Percentiles rank a stretch among this genome's conserved stretches.
phyloP scores from a whole-genome alignment of 2,888 invertebrate species.

The Temnothorax unifasciatus region DNA sequence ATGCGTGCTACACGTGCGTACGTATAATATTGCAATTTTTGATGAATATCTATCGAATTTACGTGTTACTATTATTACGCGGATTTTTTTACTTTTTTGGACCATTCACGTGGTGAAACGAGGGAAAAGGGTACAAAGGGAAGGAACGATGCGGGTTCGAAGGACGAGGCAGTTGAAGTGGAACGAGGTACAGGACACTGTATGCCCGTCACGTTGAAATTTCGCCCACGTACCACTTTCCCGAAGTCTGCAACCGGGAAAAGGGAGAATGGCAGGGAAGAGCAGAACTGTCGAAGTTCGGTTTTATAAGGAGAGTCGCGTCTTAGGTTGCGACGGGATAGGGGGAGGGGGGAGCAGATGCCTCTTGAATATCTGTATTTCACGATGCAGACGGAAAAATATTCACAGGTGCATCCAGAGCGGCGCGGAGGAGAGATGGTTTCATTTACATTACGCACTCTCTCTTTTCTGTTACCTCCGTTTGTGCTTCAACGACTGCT shows the following conservation, averaged over 20 bases:
- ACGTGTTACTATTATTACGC: slow-evolving; percentile 28
- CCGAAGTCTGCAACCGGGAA: slow-evolving; percentile 77
- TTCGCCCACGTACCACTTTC: slow-evolving; percentile 81
- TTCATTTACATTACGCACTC: slow-evolving; percentile 77
- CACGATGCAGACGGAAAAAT: slow-evolving; percentile 76
- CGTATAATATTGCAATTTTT: background rate
- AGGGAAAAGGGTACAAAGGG: slow-evolving; percentile 1
- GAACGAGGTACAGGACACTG: slow-evolving; percentile 66
- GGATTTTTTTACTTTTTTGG: background rate
- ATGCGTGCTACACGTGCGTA: background rate
- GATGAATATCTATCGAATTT: slow-evolving; percentile 29
- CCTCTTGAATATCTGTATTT: slow-evolving; percentile 79
- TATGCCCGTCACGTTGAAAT: slow-evolving; percentile 80
- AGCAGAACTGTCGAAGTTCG: slow-evolving; percentile 78
- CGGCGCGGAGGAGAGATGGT: slow-evolving; percentile 48
- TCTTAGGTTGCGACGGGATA: slow-evolving; percentile 34
- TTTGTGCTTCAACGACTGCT: slow-evolving; percentile 68
- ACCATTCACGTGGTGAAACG: background rate
- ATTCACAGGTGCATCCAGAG: slow-evolving; percentile 64
- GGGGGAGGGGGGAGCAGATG: slow-evolving; percentile 63
- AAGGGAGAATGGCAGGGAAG: slow-evolving; percentile 66
- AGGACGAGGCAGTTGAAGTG: slow-evolving; percentile 23
- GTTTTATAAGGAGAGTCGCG: slow-evolving; percentile 76
- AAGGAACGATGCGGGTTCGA: slow-evolving; percentile 39
- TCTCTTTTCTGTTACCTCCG: slow-evolving; percentile 58